Base-by-base conservation (phyloP, 1,140 invertebrate species). In the Aleiodes sp. region DNA sequence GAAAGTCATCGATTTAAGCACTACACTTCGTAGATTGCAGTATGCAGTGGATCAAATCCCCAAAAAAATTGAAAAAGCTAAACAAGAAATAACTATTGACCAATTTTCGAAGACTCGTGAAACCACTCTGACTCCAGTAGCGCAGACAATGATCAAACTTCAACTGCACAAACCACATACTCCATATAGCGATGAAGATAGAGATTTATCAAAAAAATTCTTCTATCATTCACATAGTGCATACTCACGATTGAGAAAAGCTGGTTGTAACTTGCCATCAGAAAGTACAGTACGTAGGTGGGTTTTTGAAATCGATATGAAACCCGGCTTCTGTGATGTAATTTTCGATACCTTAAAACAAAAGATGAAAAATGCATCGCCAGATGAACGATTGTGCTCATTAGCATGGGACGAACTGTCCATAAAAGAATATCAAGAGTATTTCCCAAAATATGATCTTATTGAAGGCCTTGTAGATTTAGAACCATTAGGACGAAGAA, bases 391-490 rank as follows among this genome's bases (percentile, higher is more conserved):
- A 39, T 21, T 74, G 2, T 74, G 71, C 26, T 62, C 61, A 7
- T 43, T 74, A 28, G 72, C 74, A 57, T 75, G 52, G 35, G 70
- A 75, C 43, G 71, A 76, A 69, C 72, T 75, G 62, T 19, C 37
- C 0, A 72, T 72, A 0, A 67, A 72, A 26, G 2, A 12, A n/a
- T 73, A 60, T 31, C 70, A 76, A 64, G 71, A 77, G 61, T 75
- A 73, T 68, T 74, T 69, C 0, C 9, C 31, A 7, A 71, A 71
- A 33, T 73, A 46, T 8, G 72, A 74, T 60, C 59, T 16, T 7
- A 67, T 77, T 4, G 70, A 77, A 67, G 73, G 74, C 2, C 65
- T 75, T 2, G 62, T 70, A 16, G 72, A 74, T 65, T 39, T 77
- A 19, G 70, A 69, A 28, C 26, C 46, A 2, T 31, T 71, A 2